Evolutionary conservation across 2,113 vertebrate genomes (phyloP), one percentile per base, ranked within the genome.

Genomic region (Heterotilapia buettikoferi): DNA sequence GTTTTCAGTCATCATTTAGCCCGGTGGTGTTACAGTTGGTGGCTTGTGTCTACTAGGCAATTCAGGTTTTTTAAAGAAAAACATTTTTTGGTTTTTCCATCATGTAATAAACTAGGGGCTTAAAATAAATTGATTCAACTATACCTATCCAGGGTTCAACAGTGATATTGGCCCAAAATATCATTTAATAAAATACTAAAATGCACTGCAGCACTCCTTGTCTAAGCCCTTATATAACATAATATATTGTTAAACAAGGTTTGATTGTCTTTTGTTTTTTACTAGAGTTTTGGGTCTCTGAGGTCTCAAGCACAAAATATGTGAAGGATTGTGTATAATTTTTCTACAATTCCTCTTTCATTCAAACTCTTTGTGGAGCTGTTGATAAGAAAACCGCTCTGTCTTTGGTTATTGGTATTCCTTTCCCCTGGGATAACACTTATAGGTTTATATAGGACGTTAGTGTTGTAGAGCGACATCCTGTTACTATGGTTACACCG

Each of bases 401-500:
- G 38, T 31, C 11, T 84, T 76, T 76, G 13, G 66, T 66, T 80
- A 40, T 12, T 54, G 11, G 33, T 5, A 16, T 68, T 26, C 52
- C 6, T 40, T 54, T 9, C 24, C 31, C 9, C 16, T 52, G 53
- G 38, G 38, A 16, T 63, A 85, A 86, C 31, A 66, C 3, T 76
- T 45, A 52, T 50, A 11, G 54, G 18, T 24, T 10, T 68, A 12
- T 54, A 14, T 31, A 31, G 21, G 11, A 80, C 61, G 52, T 31
- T 29, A 47, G 43, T 82, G 53, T 84, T 54, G 45, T 38, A 50
- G 21, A 86, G 54, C 19, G 36, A 84, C 71, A 29, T 86, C 91
- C 68, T 26, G 91, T 93, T 83, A 31, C 93, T 14, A 86, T 91
- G 88, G 89, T 43, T 84, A 93, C 91, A 19, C 59, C n/a, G 78